phyloP scores from a whole-genome alignment of 1,140 invertebrate genomes.

The Chelonus insularis region DNA sequence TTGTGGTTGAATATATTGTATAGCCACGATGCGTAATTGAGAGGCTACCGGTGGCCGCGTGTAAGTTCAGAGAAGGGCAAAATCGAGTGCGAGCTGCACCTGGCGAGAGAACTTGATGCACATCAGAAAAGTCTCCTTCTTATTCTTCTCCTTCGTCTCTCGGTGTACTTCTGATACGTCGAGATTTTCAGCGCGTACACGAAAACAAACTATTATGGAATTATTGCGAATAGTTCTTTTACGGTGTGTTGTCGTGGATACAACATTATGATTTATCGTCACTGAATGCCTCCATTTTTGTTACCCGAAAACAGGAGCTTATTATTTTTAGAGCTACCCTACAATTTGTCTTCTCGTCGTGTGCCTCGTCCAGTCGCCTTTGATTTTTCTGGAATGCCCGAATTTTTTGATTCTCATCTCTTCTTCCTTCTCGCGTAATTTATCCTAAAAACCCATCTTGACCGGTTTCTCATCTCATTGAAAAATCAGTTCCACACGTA shows the following conservation, averaged over 20 bases:
- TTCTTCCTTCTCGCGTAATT: background rate
- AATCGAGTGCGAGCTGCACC: background rate
- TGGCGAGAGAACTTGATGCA: background rate
- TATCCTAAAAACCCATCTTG: too few relatives aligned
- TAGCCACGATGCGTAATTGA: constrained; percentile 21
- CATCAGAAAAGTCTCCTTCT: background rate
- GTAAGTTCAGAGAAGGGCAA: constrained; percentile 1
- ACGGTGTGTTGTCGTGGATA: too few relatives aligned
- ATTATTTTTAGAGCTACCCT: constrained; percentile 55
- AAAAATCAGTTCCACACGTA: constrained; percentile 3
- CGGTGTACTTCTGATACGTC: too few relatives aligned
- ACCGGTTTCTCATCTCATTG: background rate
- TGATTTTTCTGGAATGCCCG: constrained; percentile 43
- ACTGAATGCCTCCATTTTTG: constrained; percentile 45
- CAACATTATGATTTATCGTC: constrained; percentile 51
- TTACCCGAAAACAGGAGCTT: constrained; percentile 54
- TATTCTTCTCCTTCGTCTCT: background rate
- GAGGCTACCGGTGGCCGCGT: constrained; percentile 23
- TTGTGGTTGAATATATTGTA: constrained; percentile 7
- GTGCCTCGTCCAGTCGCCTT: constrained; percentile 38
- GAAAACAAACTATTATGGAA: too few relatives aligned
- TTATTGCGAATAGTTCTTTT: too few relatives aligned
- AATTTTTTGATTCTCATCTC: constrained; percentile 28
- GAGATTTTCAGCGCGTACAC: too few relatives aligned
- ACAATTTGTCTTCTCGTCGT: constrained; percentile 59